Evolutionary conservation across 2,113 vertebrate genomes (phyloP).

Genomic region (Willisornis vidua): DNA sequence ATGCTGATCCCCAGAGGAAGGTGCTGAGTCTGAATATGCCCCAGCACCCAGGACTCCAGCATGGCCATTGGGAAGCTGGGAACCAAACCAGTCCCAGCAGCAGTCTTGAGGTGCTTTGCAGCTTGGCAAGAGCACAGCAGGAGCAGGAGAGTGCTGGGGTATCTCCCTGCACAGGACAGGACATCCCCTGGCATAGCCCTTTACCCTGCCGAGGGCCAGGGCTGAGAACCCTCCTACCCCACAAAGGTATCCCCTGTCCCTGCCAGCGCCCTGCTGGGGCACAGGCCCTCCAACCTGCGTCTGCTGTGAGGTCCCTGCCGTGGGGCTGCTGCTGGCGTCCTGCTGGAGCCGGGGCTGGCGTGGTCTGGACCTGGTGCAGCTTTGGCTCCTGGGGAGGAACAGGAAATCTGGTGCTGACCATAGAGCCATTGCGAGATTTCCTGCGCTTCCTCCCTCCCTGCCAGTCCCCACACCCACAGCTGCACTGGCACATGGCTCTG

Average conservation of each 20-base stretch:
- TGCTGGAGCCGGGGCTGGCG: background rate
- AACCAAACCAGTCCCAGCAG: background rate
- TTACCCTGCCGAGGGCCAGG: accelerated
- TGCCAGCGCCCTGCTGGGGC: accelerated
- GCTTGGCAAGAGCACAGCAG: background rate
- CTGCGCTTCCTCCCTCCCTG: conserved; percentile 17
- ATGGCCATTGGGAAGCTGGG: background rate
- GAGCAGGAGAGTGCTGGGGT: background rate
- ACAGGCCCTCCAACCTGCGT: background rate
- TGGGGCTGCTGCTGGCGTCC: background rate
- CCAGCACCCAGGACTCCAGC: accelerated
- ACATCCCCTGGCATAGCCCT: background rate
- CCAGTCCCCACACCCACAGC: background rate
- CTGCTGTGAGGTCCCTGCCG: background rate
- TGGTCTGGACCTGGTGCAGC: background rate
- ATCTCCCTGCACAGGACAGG: background rate
- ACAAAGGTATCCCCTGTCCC: background rate
- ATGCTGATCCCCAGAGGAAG: background rate
- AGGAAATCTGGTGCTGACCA: conserved; percentile 49
- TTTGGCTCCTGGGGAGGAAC: background rate
- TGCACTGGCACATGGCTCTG: accelerated
- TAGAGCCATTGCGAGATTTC: conserved; percentile 68
- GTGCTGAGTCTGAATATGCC: accelerated
- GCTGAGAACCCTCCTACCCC: background rate
- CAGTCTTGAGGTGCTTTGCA: accelerated